These are phyloP conservation scores for Lamellibrachia columna DNA, from an alignment of 2,888 invertebrate species.

Conservation along the genomic window DNA sequence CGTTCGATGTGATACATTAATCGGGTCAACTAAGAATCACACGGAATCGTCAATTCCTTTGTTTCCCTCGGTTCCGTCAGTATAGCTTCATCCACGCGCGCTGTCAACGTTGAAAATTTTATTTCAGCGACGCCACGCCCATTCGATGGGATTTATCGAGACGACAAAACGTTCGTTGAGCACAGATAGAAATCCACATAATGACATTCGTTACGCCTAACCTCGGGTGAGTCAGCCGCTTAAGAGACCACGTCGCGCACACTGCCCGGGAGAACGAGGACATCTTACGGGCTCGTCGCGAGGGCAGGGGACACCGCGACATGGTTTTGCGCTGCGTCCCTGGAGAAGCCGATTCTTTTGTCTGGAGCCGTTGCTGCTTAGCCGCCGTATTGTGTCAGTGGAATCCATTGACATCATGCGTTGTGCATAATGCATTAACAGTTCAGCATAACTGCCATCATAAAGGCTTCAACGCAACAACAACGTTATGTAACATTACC, in stretches of 20 bases:
- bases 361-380: neutral
- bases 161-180: neutral
- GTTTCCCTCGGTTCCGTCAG: neutral
- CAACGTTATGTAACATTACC: neutral
- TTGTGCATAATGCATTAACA: neutral
- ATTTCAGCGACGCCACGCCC: neutral
- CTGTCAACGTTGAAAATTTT: neutral
- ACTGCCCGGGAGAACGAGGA: neutral
- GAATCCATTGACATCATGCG: neutral
- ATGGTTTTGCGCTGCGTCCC: neutral
- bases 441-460: neutral
- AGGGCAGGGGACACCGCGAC: neutral
- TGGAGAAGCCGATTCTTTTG: neutral
- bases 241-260: neutral
- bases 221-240: neutral
- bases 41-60: neutral
- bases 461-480: neutral
- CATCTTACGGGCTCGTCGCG: neutral
- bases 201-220: neutral
- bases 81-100: neutral
- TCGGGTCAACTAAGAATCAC: neutral
- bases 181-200: neutral
- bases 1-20: neutral
- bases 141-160: neutral
- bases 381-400: neutral